Conservation (phyloP, 2,113 vertebrate genomes). For the Merops nubicus region DNA sequence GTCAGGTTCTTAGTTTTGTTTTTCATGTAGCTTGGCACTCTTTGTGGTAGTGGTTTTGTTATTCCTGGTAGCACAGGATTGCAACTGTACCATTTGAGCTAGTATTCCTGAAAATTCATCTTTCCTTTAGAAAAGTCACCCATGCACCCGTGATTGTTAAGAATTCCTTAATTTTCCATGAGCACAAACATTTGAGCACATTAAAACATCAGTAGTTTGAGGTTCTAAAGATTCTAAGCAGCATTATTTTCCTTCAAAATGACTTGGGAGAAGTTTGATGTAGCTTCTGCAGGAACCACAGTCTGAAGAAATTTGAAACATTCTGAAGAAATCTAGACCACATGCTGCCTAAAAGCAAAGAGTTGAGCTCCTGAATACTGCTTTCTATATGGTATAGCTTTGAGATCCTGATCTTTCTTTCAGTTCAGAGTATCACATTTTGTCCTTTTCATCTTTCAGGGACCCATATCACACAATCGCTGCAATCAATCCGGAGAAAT, state of each 20-base stretch:
- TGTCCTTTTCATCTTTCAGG: constrained; percentile 74
- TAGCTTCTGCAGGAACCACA: neutral
- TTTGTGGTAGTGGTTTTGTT: neutral
- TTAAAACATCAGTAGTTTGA: neutral
- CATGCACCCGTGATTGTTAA: neutral
- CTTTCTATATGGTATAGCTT: neutral
- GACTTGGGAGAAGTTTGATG: neutral
- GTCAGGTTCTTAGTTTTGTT: neutral
- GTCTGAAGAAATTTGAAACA: neutral
- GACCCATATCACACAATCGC: constrained; percentile 94
- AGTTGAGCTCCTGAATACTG: neutral
- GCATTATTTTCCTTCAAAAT: neutral
- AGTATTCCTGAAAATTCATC: neutral
- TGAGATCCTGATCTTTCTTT: neutral
- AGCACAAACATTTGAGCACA: neutral
- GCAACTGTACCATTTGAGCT: neutral
- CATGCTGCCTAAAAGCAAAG: neutral
- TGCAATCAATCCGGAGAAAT: constrained; percentile 91
- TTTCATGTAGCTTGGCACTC: neutral
- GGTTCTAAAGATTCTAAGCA: neutral
- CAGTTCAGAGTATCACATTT: neutral
- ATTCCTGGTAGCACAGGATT: neutral
- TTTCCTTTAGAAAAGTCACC: neutral
- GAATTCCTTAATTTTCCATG: neutral
- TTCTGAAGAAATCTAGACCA: neutral